A percentile compares a stretch with the other conserved stretches of the same genome.
These are phyloP conservation scores for Drosophila heteroneura DNA, from an alignment of 2,888 invertebrate genomes.

Conservation along the genomic window DNA sequence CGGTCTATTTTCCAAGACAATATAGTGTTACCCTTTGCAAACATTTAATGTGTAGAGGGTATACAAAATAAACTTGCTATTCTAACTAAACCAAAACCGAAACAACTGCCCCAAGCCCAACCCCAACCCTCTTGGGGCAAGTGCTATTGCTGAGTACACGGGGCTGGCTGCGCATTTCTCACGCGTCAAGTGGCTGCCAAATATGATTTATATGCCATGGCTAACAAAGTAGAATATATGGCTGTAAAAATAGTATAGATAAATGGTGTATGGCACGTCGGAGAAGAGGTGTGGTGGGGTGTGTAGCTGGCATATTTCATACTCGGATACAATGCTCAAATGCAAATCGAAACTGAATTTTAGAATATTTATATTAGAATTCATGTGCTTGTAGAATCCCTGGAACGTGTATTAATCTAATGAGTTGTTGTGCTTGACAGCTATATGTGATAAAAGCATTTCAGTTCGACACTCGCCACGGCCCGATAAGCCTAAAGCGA, in stretches of 20 bases:
- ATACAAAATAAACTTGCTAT: slow-evolving; percentile 11
- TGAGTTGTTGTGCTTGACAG: slow-evolving; percentile 17
- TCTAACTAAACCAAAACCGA: slow-evolving; percentile 31
- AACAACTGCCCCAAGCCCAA: slow-evolving; percentile 18
- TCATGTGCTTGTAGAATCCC: slow-evolving; percentile 34
- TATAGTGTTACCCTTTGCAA: too few species aligned
- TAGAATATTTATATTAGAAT: slow-evolving; percentile 21
- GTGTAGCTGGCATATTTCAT: not conserved
- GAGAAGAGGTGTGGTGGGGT: too few species aligned
- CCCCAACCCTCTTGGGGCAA: slow-evolving; percentile 21
- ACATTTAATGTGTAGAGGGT: not conserved
- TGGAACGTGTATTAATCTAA: slow-evolving; percentile 39
- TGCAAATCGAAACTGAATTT: slow-evolving; percentile 28
- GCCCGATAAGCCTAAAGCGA: slow-evolving; percentile 4
- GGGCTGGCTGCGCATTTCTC: slow-evolving; percentile 63
- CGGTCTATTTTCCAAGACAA: not conserved
- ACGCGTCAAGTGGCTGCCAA: slow-evolving; percentile 76
- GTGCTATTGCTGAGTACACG: slow-evolving; percentile 46
- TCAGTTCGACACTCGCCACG: not conserved
- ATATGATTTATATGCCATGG: slow-evolving; percentile 72
- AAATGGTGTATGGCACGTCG: slow-evolving; percentile 19
- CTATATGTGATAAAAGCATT: slow-evolving; percentile 6
- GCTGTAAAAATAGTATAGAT: slow-evolving; percentile 56
- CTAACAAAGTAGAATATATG: slow-evolving; percentile 60
- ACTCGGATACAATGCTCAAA: not conserved